phyloP scores from a whole-genome alignment of 1,140 invertebrate species.

The Zaprionus vittiger region DNA sequence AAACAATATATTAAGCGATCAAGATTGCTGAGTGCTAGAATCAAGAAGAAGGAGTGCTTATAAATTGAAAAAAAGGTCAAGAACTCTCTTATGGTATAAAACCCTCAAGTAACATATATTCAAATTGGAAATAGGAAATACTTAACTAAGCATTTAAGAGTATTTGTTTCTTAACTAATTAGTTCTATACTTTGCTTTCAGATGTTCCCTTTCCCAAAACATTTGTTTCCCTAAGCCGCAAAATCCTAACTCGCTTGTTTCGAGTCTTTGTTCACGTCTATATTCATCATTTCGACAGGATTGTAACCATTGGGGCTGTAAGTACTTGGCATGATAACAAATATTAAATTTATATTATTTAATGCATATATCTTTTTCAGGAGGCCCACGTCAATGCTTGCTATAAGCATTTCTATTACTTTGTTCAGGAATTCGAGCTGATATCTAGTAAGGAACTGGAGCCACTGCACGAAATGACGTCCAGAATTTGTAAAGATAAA shows the following conservation, averaged over 20 bases:
- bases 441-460: slow-evolving; percentile 95
- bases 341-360: slow-evolving; percentile 1
- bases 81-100: no score
- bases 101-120: no score
- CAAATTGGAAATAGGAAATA: no score
- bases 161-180: no score
- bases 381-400: slow-evolving; percentile 98
- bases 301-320: slow-evolving; percentile 95
- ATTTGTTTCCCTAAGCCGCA: slow-evolving; percentile 92
- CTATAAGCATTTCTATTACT: slow-evolving; percentile 99
- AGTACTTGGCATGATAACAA: slow-evolving; percentile 79
- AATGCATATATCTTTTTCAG: slow-evolving; percentile 85
- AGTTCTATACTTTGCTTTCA: slow-evolving; percentile 20
- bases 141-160: no score
- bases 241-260: slow-evolving; percentile 96
- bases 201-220: slow-evolving; percentile 96
- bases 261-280: slow-evolving; percentile 98
- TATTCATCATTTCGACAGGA: slow-evolving; percentile 97
- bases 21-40: no score
- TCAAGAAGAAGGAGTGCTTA: no score
- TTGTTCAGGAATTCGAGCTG: slow-evolving; percentile 95
- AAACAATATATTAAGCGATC: no score
- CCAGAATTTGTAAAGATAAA: slow-evolving; percentile 87
- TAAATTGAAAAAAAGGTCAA: no score
- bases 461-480: slow-evolving; percentile 92